Percentiles rank a stretch among this genome's conserved stretches.
Conservation (phyloP, 2,888 invertebrate species). For the Noctua fimbriata region DNA sequence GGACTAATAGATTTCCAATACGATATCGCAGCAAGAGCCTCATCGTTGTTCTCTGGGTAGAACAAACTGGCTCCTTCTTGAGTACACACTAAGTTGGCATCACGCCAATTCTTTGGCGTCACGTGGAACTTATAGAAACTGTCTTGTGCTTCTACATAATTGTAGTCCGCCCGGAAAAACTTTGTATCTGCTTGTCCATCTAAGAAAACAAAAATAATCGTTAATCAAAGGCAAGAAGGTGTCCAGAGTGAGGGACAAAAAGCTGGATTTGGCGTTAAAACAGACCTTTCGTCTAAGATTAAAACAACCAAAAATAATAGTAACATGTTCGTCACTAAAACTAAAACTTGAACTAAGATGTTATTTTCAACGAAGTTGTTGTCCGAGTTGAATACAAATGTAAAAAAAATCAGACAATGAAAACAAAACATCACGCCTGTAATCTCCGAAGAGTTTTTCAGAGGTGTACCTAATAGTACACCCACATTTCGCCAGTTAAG, state of each 20-base stretch:
- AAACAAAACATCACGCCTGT: background rate
- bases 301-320: background rate
- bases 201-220: conserved; percentile 52
- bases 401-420: background rate
- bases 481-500: background rate
- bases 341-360: background rate
- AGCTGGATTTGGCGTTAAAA: background rate
- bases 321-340: background rate
- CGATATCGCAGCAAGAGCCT: conserved; percentile 70
- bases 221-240: background rate
- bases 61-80: conserved; percentile 79
- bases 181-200: conserved; percentile 75
- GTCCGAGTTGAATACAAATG: background rate
- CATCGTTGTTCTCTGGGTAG: conserved; percentile 77
- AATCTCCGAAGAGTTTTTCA: background rate
- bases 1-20: conserved; percentile 66
- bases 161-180: conserved; percentile 82
- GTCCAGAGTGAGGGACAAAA: background rate
- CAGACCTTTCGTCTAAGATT: background rate
- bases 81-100: conserved; percentile 76
- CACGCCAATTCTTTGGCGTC: conserved; percentile 74
- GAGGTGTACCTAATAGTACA: background rate
- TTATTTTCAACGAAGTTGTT: background rate
- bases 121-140: conserved; percentile 84
- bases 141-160: conserved; percentile 71